Evolutionary conservation across 92 coral and sea anemone genomes (phyloP).

Genomic region (Actinernus sp.): DNA sequence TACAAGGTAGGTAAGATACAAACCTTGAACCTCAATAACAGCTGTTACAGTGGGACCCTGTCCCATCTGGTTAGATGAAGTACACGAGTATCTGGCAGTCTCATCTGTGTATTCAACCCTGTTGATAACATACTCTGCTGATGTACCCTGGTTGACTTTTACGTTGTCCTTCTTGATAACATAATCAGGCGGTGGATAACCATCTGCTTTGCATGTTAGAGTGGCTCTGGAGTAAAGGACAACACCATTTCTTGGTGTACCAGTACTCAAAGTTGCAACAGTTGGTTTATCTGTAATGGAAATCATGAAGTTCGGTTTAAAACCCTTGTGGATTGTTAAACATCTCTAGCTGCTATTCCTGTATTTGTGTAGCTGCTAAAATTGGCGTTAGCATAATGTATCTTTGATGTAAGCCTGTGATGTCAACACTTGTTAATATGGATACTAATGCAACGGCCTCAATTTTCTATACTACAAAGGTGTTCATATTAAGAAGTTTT

Average conservation of each 20-base stretch:
- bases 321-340: too few relatives aligned
- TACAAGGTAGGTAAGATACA: background rate
- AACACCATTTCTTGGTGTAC: conserved; percentile 43
- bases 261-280: conserved; percentile 55
- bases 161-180: conserved; percentile 22
- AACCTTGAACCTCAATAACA: conserved; percentile 47
- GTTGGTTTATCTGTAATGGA: conserved; percentile 54
- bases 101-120: conserved; percentile 41
- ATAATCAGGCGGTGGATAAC: conserved; percentile 72
- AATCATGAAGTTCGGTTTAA: too few relatives aligned
- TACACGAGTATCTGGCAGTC: conserved; percentile 30
- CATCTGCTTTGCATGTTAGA: conserved; percentile 75
- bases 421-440: too few relatives aligned
- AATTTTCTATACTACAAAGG: too few relatives aligned
- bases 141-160: background rate
- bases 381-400: too few relatives aligned
- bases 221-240: conserved; percentile 23
- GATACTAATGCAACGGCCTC: too few relatives aligned
- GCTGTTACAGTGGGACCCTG: conserved; percentile 29
- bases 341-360: too few relatives aligned
- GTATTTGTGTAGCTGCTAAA: too few relatives aligned
- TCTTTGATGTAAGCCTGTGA: too few relatives aligned
- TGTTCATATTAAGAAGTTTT: too few relatives aligned
- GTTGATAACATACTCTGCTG: conserved; percentile 9
- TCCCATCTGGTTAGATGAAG: conserved; percentile 50